phyloP scores from a whole-genome alignment of 1,140 invertebrate species.

The Papilio aristodemus region DNA sequence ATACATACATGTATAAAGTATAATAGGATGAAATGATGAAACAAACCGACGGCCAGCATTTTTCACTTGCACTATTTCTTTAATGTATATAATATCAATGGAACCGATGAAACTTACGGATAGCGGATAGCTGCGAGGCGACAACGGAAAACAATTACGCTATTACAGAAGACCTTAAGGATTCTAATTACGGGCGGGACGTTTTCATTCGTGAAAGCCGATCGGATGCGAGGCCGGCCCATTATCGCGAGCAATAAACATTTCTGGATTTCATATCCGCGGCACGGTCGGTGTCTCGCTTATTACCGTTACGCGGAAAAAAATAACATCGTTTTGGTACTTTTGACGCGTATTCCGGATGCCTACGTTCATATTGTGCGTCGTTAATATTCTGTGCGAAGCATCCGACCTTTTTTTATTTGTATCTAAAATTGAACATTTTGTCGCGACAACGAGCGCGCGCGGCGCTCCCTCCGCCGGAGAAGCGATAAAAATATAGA shows the following conservation, averaged over 20 bases:
- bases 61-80: not conserved
- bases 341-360: conserved; percentile 78
- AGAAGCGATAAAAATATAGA: conserved; percentile 73
- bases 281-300: conserved; percentile 65
- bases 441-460: conserved; percentile 75
- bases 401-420: conserved; percentile 80
- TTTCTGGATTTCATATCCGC: conserved; percentile 78
- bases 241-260: conserved; percentile 72
- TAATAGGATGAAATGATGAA: not conserved
- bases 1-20: not conserved
- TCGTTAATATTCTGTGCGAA: conserved; percentile 78
- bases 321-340: conserved; percentile 77
- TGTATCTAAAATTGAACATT: conserved; percentile 80
- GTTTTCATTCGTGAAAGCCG: conserved; percentile 59
- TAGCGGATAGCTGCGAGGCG: conserved; percentile 53
- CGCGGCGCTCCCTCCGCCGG: conserved; percentile 58
- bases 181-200: conserved; percentile 65
- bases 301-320: conserved; percentile 76
- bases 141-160: conserved; percentile 69
- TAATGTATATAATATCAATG: not conserved
- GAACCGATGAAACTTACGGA: conserved; percentile 62
- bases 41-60: not conserved
- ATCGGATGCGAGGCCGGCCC: conserved; percentile 63
- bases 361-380: conserved; percentile 78
- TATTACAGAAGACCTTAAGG: conserved; percentile 67